phyloP scores from a whole-genome alignment of 2,888 invertebrate species.

The Hofmannophila pseudospretella region DNA sequence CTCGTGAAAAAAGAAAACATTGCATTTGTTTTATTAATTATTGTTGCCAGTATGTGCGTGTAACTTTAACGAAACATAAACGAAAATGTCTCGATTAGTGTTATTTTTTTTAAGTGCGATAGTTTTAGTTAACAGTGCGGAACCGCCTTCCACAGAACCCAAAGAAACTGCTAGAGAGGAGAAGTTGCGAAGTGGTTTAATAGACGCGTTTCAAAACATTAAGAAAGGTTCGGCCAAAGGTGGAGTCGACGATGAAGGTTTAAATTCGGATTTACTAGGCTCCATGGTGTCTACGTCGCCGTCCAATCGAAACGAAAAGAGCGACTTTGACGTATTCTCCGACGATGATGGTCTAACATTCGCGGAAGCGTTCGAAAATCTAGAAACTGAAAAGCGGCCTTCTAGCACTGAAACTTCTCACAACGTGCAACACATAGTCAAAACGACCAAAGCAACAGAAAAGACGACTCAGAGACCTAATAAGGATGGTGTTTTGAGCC shows the following conservation, averaged over 20 bases:
- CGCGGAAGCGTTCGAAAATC: constrained; percentile 48
- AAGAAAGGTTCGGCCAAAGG: constrained; percentile 64
- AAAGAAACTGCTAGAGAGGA: constrained; percentile 60
- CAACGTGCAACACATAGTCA: constrained; percentile 68
- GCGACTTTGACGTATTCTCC: constrained; percentile 55
- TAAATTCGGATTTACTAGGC: constrained; percentile 53
- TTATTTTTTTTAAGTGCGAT: constrained; percentile 50
- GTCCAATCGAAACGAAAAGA: constrained; percentile 34
- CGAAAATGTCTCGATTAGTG: constrained; percentile 56
- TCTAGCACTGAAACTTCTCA: constrained; percentile 62
- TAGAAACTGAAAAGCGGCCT: constrained; percentile 34
- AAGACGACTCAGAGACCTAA: constrained; percentile 45
- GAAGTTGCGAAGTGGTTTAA: constrained; percentile 59
- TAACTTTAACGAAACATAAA: constrained; percentile 25
- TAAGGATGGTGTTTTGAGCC: constrained; percentile 42
- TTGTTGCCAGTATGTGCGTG: constrained; percentile 43
- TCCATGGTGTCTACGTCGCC: constrained; percentile 38
- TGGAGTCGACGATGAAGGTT: constrained; percentile 50
- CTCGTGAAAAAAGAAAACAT: background rate
- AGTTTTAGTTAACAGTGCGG: constrained; percentile 42
- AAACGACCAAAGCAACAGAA: constrained; percentile 45
- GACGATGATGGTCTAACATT: constrained; percentile 65
- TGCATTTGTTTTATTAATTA: background rate
- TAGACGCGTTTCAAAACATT: constrained; percentile 69
- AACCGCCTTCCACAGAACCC: constrained; percentile 37